These are phyloP conservation scores for Cecidostiba fungosa DNA, from an alignment of 2,888 invertebrate genomes.

Conservation along the genomic window DNA sequence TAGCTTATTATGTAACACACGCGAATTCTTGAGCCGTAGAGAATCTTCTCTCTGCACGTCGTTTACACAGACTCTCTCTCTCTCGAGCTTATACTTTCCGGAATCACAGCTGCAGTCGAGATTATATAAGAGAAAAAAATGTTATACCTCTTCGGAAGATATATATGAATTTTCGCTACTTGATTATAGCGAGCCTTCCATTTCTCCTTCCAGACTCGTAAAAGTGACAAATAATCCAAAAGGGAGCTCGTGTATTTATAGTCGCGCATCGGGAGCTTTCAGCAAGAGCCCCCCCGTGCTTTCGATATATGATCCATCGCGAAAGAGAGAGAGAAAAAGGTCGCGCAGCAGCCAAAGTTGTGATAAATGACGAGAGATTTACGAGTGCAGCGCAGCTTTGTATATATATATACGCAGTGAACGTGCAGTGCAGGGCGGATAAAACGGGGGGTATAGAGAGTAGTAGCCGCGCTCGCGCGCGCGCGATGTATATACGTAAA, in stretches of 20 bases:
- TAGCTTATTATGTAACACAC: background rate
- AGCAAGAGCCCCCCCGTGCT: slow-evolving; percentile 4
- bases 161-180: slow-evolving; percentile 32
- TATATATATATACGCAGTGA: background rate
- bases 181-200: slow-evolving; percentile 1
- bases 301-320: slow-evolving; percentile 53
- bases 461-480: too few relatives aligned
- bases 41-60: background rate
- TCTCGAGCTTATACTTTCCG: background rate
- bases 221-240: slow-evolving; percentile 47
- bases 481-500: slow-evolving; percentile 66
- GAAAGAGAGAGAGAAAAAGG: background rate
- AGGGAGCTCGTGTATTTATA: slow-evolving; percentile 32
- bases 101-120: slow-evolving; percentile 19
- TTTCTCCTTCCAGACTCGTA: slow-evolving; percentile 16
- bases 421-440: background rate
- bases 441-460: slow-evolving; percentile 17
- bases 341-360: slow-evolving; percentile 36
- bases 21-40: background rate
- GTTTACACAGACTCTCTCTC: background rate
- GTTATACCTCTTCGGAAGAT: background rate
- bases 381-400: slow-evolving; percentile 54
- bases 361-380: slow-evolving; percentile 64
- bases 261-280: slow-evolving; percentile 32
- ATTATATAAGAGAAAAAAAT: background rate